Evolutionary conservation across 53 echinoderm and acorn worm species (phyloP).

Genomic region (Zoroaster sp.): DNA sequence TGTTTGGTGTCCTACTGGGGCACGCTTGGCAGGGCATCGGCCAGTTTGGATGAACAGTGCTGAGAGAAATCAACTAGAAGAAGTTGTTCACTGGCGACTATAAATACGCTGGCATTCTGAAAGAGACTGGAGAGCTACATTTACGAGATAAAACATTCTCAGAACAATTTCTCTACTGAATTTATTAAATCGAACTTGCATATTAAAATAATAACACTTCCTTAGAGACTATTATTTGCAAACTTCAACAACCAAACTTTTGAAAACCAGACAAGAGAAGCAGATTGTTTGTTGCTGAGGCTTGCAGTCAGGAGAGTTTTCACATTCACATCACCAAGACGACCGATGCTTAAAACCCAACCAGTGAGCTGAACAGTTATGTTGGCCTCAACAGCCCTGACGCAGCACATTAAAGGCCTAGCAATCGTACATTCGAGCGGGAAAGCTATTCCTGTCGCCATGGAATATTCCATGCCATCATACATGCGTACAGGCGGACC

Average conservation of each 20-base stretch:
- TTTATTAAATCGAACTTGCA: not conserved
- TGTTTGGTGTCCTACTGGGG: conserved; percentile 11
- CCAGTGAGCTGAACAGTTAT: not conserved
- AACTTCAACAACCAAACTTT: not conserved
- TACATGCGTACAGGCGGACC: conserved; percentile 46
- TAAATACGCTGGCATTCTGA: not conserved
- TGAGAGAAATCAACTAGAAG: not conserved
- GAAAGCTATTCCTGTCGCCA: conserved; percentile 41
- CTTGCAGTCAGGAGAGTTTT: not conserved
- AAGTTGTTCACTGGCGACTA: conserved; percentile 1
- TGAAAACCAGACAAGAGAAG: not conserved
- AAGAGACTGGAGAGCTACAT: not conserved
- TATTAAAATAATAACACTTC: not conserved
- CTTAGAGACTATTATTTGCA: not conserved
- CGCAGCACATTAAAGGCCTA: conserved; percentile 51
- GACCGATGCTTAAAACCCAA: not conserved
- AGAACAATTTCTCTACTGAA: not conserved
- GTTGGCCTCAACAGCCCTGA: conserved; percentile 50
- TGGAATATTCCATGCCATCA: conserved; percentile 42
- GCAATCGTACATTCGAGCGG: conserved; percentile 38
- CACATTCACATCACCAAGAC: not conserved
- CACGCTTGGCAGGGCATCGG: not conserved
- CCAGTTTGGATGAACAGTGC: not conserved
- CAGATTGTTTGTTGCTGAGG: not conserved
- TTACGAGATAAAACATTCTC: not conserved